Base-by-base conservation (phyloP, 1,140 invertebrate genomes). In the Musca domestica region DNA sequence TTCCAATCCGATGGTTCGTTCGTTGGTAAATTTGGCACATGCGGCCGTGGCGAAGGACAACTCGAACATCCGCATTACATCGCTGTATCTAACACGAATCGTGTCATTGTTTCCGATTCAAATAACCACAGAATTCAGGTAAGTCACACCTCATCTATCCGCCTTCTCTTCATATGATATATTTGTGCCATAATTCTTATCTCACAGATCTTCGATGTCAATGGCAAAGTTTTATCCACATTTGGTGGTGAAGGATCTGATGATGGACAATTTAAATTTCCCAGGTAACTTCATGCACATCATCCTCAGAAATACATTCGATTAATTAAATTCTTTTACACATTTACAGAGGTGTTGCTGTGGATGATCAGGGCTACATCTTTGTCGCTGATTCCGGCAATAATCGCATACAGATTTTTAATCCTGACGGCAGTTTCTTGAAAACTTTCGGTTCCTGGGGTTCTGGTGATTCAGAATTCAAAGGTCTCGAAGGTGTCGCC, bases 1-100 rank as follows among this genome's bases (percentile, higher is more conserved):
- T 99, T 99, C 88, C 95, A 98, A 85, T 95, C 95, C 64, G 96
- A 98, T 81, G 97, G 97, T 52, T 95, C 94, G 22, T 99, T 98
- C 83, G 95, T 99, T 68, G 93, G 95, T 66, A 97, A 97, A 85
- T 98, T 99, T 83, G 97, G 97, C 52, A 87, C 88, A 12, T 90
- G 92, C 75, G 97, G 97, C 48, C 92, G 87, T 74, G 92, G 92
- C 73, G 86, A 91, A 63, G 95, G 96, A 17, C 95, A 98, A 80
- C 85, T 99, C 70, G 95, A 98, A 78, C 95, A 98, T 84, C 97
- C 98, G 10, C 95, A 98, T 80, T 99, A 98, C 84, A 96, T 99
- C 73, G 95, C 96, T 17, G 95, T 99, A 14, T 95, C 92, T 77
- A 94, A 90, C 81, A 95, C 94, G 23, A 97, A 98, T 83, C 87